phyloP scores from a whole-genome alignment of 2,888 invertebrate genomes.

The Sesia bembeciformis region DNA sequence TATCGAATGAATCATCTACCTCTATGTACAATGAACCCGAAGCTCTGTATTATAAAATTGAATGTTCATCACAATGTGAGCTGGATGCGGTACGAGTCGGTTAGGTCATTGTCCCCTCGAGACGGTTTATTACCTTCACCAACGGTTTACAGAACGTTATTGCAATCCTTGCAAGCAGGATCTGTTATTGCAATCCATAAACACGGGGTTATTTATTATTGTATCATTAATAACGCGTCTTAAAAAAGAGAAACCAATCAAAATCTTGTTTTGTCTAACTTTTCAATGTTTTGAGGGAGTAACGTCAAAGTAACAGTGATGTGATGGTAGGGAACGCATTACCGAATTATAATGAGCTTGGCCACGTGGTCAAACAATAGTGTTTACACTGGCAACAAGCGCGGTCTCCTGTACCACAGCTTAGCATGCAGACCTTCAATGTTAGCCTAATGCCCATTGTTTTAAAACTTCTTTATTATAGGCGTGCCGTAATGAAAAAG shows the following conservation, averaged over 20 bases:
- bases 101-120: conserved; percentile 64
- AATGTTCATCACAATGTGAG: conserved; percentile 49
- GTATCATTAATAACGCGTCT: neutral
- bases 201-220: neutral
- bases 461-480: neutral
- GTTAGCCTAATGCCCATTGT: neutral
- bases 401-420: conserved; percentile 28
- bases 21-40: conserved; percentile 45
- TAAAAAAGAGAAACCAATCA: too few relatives aligned
- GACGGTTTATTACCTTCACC: conserved; percentile 59
- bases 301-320: neutral
- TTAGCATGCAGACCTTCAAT: neutral
- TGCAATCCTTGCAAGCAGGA: conserved; percentile 62
- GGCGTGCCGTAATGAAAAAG: neutral
- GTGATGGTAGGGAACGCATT: conserved; percentile 28
- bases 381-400: conserved; percentile 59
- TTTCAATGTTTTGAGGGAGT: too few relatives aligned
- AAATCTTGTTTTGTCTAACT: too few relatives aligned
- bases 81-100: conserved; percentile 58
- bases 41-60: conserved; percentile 56
- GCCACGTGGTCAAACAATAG: conserved; percentile 66
- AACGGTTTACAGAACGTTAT: conserved; percentile 58
- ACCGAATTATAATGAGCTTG: conserved; percentile 53
- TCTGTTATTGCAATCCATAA: conserved; percentile 23
- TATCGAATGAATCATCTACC: conserved; percentile 46